Base-by-base conservation (phyloP, 2,113 vertebrate species). In the Nestor notabilis region DNA sequence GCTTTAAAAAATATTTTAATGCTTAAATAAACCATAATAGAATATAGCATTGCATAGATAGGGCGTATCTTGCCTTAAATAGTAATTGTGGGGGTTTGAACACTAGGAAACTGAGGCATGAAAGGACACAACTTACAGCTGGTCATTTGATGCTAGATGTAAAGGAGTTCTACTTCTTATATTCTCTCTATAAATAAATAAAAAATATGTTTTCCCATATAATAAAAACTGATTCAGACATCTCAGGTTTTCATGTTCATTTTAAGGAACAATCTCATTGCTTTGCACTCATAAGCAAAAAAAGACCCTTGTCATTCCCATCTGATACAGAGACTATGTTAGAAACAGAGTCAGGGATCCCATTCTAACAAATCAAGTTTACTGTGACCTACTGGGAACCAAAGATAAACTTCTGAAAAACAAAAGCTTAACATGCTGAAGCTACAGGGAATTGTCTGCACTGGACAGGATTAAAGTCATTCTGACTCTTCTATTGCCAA, bases 341-440 rank as follows among this genome's bases (percentile, higher is more conserved):
- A 81, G 89, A 83, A 90, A 76, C 95, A 88, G 68, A 52, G 87
- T 86, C 96, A 94, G 41, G 52, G 82, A 86, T 93, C 89, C 86
- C 47, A 75, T 95, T 93, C 75, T 91, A 43, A 68, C 89, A 93
- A 97, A 95, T 93, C 87, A 81, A 93, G 91, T 95, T 96, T 96
- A 24, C 74, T 50, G n/a, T 28, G 46, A 83, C 37, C 87, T 77
- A 20, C 74, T 47, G 97, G 81, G 93, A 95, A 58, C 37, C 8
- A 70, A 60, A 85, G 66, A 83, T 87, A 97, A 95, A 95, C 70
- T 94, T 89, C 78, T 56, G 75, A 72, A 96, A 95, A 96, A 91
- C 81, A 95, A 52, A 89, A 93, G 78, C 49, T 39, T 80, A 91
- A 74, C 70, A 63, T 35, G 75, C 16, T 37, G 70, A 72, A 94